Base-by-base conservation (phyloP, 2,113 vertebrate species). In the Orthonyx spaldingii region DNA sequence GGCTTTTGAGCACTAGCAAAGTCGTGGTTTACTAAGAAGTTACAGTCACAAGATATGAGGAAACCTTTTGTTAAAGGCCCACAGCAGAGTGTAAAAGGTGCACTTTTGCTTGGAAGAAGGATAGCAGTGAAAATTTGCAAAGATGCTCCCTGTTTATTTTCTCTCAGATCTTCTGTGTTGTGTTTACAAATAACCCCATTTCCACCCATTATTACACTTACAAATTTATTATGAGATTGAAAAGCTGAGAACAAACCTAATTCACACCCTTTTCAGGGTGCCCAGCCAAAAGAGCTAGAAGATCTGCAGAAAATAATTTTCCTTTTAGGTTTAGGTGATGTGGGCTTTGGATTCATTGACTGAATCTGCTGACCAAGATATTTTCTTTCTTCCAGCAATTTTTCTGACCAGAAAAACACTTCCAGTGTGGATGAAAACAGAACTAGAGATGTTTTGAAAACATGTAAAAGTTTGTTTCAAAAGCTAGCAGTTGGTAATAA, bases 321-420 rank as follows among this genome's bases (percentile, higher is more conserved):
- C 44, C 56, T 75, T 68, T 56, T 89, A 68, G 61, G 20, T 89
- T 90, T 71, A 89, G 79, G 63, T 59, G 49, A 35, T 26, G 33
- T 33, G 42, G 32, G 64, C 44, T 92, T 96, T 64, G 47, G 60
- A 68, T 71, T 90, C 72, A 63, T 39, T 60, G 69, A 18, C 64
- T 80, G 76, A 93, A 86, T 64, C 87, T 94, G 76, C 80, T 78
- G 71, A 94, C 68, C 52, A 60, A 84, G 60, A 27, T 46, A 53
- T 69, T 92, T 82, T 78, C 60, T 79, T 84, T 89, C 84, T 91
- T 84, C 42, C 13, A 22, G 80, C 56, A 56, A 16, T 90, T 93
- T 84, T 93, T 95, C 69, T 87, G 68, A 92, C 57, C 52, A 78
- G 83, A 84, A 84, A 86, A 94, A 85, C 72, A 77, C 28, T 84